These are phyloP conservation scores for Arbacia lixula DNA, from an alignment of 53 echinoderm and acorn worm genomes.

Conservation along the genomic window DNA sequence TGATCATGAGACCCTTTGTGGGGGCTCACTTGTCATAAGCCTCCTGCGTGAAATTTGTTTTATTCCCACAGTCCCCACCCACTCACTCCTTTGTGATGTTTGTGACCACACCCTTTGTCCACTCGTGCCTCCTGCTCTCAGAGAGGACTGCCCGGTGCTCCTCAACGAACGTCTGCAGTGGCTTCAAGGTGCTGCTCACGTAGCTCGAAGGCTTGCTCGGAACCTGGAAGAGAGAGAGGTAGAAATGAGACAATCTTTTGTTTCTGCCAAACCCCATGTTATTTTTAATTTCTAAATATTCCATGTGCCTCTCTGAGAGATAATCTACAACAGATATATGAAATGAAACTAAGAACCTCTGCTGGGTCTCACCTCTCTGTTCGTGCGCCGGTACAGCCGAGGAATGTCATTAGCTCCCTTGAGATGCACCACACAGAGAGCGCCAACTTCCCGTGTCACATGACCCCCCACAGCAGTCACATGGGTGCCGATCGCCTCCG, in stretches of 20 bases:
- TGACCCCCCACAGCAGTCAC: conserved; percentile 54
- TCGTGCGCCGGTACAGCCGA: conserved; percentile 91
- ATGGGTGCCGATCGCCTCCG: conserved; percentile 32
- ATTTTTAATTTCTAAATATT: not conserved
- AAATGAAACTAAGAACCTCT: not conserved
- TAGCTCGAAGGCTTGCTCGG: conserved; percentile 87
- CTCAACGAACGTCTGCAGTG: conserved; percentile 86
- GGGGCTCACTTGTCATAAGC: too few species aligned
- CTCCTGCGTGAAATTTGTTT: too few species aligned
- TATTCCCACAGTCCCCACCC: too few species aligned
- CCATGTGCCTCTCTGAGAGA: not conserved
- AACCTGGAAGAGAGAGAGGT: conserved; percentile 52
- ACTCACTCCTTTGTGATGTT: conserved; percentile 87
- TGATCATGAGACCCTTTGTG: too few species aligned
- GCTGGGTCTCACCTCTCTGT: conserved; percentile 76
- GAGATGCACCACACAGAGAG: conserved; percentile 80
- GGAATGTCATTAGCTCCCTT: conserved; percentile 99
- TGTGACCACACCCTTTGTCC: conserved; percentile 71
- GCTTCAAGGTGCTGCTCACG: conserved; percentile 85
- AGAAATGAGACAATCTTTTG: not conserved
- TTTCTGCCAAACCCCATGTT: too few species aligned
- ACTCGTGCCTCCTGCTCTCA: conserved; percentile 63
- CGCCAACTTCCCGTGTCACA: conserved; percentile 70
- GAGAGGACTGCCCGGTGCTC: conserved; percentile 71
- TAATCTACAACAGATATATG: not conserved